Conservation (phyloP, 2,888 invertebrate genomes). For the Priapulus caudatus region DNA sequence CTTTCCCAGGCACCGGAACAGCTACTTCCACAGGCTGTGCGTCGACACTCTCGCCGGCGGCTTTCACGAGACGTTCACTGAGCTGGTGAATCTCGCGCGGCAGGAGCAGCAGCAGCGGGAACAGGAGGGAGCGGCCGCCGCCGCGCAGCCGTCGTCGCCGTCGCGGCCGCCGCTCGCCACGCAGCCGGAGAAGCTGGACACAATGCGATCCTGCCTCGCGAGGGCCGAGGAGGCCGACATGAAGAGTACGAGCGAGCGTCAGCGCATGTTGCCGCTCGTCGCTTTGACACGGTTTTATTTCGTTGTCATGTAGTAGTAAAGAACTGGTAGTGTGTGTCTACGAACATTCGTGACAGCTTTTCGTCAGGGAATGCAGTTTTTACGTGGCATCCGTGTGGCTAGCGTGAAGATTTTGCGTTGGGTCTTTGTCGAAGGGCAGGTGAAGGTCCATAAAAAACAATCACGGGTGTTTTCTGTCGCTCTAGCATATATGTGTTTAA, state of each 20-base stretch:
- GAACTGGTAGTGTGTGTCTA: too few relatives aligned
- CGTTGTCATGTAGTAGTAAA: slow-evolving; percentile 26
- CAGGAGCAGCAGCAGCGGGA: slow-evolving; percentile 31
- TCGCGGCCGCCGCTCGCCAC: slow-evolving; percentile 30
- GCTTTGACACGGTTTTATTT: slow-evolving; percentile 2
- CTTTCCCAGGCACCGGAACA: slow-evolving; percentile 29
- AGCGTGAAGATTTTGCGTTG: too few relatives aligned
- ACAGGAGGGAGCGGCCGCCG: slow-evolving; percentile 30
- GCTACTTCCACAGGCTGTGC: slow-evolving; percentile 37
- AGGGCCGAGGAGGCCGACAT: slow-evolving; percentile 32
- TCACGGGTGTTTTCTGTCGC: too few relatives aligned
- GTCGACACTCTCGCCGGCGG: slow-evolving; percentile 37
- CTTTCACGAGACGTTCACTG: slow-evolving; percentile 35
- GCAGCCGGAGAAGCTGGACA: slow-evolving; percentile 34
- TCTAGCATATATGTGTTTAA: too few relatives aligned
- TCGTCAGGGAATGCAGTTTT: too few relatives aligned
- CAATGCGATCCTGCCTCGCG: slow-evolving; percentile 31
- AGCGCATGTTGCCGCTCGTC: too few relatives aligned
- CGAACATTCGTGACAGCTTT: too few relatives aligned
- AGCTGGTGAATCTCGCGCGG: slow-evolving; percentile 34
- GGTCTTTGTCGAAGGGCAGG: too few relatives aligned
- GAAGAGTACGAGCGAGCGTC: slow-evolving; percentile 25
- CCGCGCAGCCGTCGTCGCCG: slow-evolving; percentile 37
- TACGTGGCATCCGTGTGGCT: too few relatives aligned
- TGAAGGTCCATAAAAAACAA: too few relatives aligned